Evolutionary conservation across 1,140 invertebrate genomes (phyloP), one percentile per base, ranked within the genome.

Genomic region (Amphibalanus amphitrite): DNA sequence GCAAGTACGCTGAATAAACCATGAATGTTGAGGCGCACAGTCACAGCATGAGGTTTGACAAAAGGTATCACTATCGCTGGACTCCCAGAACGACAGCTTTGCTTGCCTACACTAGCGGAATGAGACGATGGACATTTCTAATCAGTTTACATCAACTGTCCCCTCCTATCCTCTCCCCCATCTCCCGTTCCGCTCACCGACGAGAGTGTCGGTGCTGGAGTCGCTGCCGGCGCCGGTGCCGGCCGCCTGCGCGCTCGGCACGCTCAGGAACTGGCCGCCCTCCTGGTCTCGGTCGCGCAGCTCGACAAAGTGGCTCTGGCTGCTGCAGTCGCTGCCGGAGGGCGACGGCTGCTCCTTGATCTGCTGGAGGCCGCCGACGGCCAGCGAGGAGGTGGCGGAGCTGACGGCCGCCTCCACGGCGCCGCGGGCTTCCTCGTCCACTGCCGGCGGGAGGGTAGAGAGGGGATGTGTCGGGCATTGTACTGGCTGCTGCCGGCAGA

Each of bases 291-390:
- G 10, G 47, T 59, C 47, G 6, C 47, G 47, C 6, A 59, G 47
- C 47, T 59, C 47, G 47, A 59, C 47, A 20, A 59, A 59, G 1
- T 13, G 17, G 47, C 47, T 20, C 6, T 59, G 47, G 47, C 47
- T 59, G 28, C 65, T 67, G 65, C 65, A 67, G 65, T 67, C 65
- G 65, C 65, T 67, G 65, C 65, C 28, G 65, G 65, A 67, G 0
- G 65, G 65, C 28, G 65, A 67, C 3, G 65, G 65, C 28, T 67
- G 65, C 65, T 67, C 65, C 65, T 67, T 67, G 65, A 67, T 67
- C 65, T 59, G 40, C 26, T 70, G 64, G 4, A 70, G 64, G 10
- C 40, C 69, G 28, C 69, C 29, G 17, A 59, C 69, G 13, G 69
- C 29, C 8, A 70, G 64, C 28, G 64, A 69, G 69, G n/a, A 25